These are phyloP conservation scores for Drosophila nikananu DNA, from an alignment of 1,140 invertebrate species.

Conservation along the genomic window DNA sequence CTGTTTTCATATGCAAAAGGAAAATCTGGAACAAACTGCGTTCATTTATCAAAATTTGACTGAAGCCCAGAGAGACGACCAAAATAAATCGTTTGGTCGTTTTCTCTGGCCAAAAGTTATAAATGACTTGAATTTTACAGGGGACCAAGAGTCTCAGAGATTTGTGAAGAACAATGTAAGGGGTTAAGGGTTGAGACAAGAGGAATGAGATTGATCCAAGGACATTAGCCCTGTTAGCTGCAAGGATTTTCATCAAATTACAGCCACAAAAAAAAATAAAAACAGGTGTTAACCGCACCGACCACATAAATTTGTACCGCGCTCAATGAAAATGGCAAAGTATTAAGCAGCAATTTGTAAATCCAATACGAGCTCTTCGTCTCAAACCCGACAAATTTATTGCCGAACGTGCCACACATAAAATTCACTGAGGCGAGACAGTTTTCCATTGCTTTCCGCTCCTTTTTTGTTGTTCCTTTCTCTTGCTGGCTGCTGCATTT, in stretches of 20 bases:
- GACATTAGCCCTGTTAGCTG: slow-evolving; percentile 18
- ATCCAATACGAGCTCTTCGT: slow-evolving; percentile 48
- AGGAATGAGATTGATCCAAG: not conserved
- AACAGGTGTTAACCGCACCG: slow-evolving; percentile 63
- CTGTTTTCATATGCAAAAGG: slow-evolving; percentile 42
- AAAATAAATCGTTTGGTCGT: slow-evolving; percentile 62
- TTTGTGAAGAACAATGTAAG: slow-evolving; percentile 17
- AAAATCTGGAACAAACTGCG: slow-evolving; percentile 22
- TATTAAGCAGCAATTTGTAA: slow-evolving; percentile 66
- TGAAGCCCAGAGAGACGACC: slow-evolving; percentile 28
- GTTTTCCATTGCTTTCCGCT: slow-evolving; percentile 23
- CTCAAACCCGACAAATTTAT: slow-evolving; percentile 59
- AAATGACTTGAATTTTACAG: slow-evolving; percentile 55
- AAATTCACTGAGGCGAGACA: slow-evolving; percentile 66
- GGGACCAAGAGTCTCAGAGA: slow-evolving; percentile 9
- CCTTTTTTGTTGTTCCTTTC: slow-evolving; percentile 16
- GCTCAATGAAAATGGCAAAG: slow-evolving; percentile 30
- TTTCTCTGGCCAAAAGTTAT: slow-evolving; percentile 50
- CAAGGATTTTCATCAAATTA: not conserved
- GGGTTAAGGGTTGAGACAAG: slow-evolving; percentile 9
- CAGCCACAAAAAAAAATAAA: not conserved
- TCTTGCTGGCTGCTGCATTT: slow-evolving; percentile 28
- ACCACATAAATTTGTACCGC: slow-evolving; percentile 40
- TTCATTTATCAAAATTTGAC: slow-evolving; percentile 76
- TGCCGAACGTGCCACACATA: slow-evolving; percentile 70